Evolutionary conservation across 2,797 vertebrate genomes (phyloP), one percentile per base, ranked within the genome.

Genomic region (Scolopax rusticola): DNA sequence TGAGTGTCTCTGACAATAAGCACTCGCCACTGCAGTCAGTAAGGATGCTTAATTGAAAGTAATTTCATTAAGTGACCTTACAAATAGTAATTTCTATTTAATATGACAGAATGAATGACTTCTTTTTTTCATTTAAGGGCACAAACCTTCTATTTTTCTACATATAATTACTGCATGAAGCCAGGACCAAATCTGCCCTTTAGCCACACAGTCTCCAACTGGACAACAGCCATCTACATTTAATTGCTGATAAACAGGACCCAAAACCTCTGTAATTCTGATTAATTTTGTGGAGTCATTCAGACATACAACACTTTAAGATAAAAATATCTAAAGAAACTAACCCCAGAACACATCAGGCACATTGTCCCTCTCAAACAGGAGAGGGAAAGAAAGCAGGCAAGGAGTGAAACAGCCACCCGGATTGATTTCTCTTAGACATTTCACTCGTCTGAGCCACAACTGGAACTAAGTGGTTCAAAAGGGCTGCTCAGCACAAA

Each of bases 41-140:
- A 53, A 69, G 24, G 50, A 79, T 54, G 77, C 47, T 89, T 92
- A 96, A 95, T 68, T 81, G 74, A 84, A 94, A 76, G 47, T 87
- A 89, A 95, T 96, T 91, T 94, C 80, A 83, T 91, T 48, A 85
- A 80, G 51, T 80, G 93, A 87, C 86, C 78, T 82, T 85, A 86
- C 56, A 57, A 93, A 96, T 27, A 65, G 70, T 60, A 36, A 82
- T 89, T 94, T 83, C 65, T 64, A 77, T 91, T 94, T 76, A 78
- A 81, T 67, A 61, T 53, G 85, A 82, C 73, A 93, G 54, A 84
- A 81, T 45, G 38, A 87, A 51, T n/a, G 9, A 64, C 6, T 74
- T 65, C 43, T 73, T 61, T 63, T 78, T 43, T 60, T 19, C 15
- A 50, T 36, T 90, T 93, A 84, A 85, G 75, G 75, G 48, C 59